phyloP scores from a whole-genome alignment of 2,888 invertebrate genomes.

The Oxycera nigricornis region DNA sequence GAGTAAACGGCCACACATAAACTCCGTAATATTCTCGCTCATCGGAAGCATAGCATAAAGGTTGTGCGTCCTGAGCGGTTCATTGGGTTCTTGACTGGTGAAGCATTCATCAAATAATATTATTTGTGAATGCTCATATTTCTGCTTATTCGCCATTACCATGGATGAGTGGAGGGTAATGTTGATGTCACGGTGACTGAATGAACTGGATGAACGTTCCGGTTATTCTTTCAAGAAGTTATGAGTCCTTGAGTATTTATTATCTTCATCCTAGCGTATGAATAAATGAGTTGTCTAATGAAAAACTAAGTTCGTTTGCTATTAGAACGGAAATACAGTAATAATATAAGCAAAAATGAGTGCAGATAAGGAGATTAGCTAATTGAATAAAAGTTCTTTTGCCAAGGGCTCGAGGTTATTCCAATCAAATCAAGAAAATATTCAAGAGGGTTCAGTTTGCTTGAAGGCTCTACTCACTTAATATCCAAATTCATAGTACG shows the following conservation, averaged over 20 bases:
- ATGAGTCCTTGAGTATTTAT: background rate
- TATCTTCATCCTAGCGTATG: background rate
- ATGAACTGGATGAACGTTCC: background rate
- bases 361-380: too few relatives aligned
- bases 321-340: too few relatives aligned
- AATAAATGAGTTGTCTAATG: too few relatives aligned
- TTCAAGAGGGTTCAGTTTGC: too few relatives aligned
- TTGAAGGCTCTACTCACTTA: too few relatives aligned
- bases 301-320: too few relatives aligned
- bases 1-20: conserved; percentile 5
- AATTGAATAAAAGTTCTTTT: too few relatives aligned
- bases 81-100: background rate
- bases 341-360: too few relatives aligned
- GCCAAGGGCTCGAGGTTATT: too few relatives aligned
- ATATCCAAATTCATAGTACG: too few relatives aligned
- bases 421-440: too few relatives aligned
- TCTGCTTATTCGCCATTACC: background rate
- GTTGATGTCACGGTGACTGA: background rate
- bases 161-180: background rate
- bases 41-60: background rate
- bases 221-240: background rate
- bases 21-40: background rate
- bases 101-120: background rate
- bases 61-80: background rate
- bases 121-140: background rate